Evolutionary conservation across 2,797 vertebrate species (phyloP).

Genomic region (Brachymystax lenok): DNA sequence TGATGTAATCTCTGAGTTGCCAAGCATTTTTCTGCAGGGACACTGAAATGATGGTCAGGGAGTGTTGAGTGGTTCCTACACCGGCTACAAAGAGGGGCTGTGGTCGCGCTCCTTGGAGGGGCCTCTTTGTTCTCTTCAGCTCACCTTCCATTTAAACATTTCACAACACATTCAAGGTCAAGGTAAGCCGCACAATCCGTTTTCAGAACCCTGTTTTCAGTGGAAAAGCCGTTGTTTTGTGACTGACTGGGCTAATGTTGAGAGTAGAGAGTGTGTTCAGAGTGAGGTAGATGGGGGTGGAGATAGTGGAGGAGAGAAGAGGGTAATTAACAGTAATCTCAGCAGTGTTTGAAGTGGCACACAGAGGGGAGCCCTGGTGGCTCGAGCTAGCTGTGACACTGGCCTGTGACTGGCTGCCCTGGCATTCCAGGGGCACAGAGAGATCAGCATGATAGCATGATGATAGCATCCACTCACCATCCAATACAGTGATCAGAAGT

Average conservation of each 20-base stretch:
- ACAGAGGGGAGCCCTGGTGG: background rate
- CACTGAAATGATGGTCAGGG: constrained; percentile 47
- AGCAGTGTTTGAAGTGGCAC: background rate
- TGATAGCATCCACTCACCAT: background rate
- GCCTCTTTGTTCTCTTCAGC: constrained; percentile 60
- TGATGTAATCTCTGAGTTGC: constrained; percentile 60
- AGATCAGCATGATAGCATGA: background rate
- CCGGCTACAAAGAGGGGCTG: constrained; percentile 70
- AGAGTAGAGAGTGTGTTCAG: constrained; percentile 29
- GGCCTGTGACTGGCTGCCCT: background rate
- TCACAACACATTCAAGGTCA: constrained; percentile 70
- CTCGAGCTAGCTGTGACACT: background rate
- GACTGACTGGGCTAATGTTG: background rate
- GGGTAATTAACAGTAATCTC: constrained; percentile 3
- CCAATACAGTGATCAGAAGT: background rate
- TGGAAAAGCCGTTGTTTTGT: constrained; percentile 39
- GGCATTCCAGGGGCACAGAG: background rate
- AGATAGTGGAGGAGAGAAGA: background rate
- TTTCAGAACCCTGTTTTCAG: constrained; percentile 52
- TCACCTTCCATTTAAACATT: constrained; percentile 75
- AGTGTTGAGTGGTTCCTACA: constrained; percentile 46
- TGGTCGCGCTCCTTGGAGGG: constrained; percentile 64
- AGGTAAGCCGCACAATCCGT: constrained; percentile 58
- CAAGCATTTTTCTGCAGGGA: constrained; percentile 66
- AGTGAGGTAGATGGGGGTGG: constrained; percentile 26